These are phyloP conservation scores for Melinaea marsaeus DNA, from an alignment of 2,888 invertebrate genomes.

Conservation along the genomic window DNA sequence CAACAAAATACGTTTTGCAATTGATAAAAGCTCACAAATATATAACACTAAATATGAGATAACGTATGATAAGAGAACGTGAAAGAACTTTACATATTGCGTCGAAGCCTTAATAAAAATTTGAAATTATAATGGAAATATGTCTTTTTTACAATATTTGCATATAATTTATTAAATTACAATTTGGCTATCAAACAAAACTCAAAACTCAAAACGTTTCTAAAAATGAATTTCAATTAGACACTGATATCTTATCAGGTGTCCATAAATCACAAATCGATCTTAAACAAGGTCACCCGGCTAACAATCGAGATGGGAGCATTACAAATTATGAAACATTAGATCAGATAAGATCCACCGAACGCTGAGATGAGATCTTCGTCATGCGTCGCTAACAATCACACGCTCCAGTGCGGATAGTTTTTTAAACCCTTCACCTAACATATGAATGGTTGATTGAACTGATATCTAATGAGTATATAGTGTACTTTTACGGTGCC, in stretches of 20 bases:
- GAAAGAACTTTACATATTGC: no score
- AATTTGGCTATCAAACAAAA: constrained; percentile 2
- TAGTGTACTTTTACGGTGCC: background rate
- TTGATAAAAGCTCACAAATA: no score
- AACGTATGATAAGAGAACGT: no score
- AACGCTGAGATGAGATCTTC: constrained; percentile 49
- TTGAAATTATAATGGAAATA: no score
- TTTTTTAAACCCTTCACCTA: background rate
- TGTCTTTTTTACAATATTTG: no score
- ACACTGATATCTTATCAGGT: constrained; percentile 28
- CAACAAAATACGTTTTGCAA: no score
- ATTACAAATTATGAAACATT: constrained; percentile 56
- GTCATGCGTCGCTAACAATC: constrained; percentile 42
- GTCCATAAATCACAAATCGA: constrained; percentile 48
- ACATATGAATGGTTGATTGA: background rate
- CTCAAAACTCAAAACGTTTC: background rate
- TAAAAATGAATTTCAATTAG: no score
- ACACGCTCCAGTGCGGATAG: background rate
- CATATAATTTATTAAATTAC: no score
- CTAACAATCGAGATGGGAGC: constrained; percentile 52
- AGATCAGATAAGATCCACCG: constrained; percentile 67
- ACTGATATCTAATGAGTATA: background rate
- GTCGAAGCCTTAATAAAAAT: no score
- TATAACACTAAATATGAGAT: no score
- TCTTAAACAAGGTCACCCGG: constrained; percentile 53